Base-by-base conservation (phyloP, 1,140 invertebrate genomes). In the Bilobella aurantiaca region DNA sequence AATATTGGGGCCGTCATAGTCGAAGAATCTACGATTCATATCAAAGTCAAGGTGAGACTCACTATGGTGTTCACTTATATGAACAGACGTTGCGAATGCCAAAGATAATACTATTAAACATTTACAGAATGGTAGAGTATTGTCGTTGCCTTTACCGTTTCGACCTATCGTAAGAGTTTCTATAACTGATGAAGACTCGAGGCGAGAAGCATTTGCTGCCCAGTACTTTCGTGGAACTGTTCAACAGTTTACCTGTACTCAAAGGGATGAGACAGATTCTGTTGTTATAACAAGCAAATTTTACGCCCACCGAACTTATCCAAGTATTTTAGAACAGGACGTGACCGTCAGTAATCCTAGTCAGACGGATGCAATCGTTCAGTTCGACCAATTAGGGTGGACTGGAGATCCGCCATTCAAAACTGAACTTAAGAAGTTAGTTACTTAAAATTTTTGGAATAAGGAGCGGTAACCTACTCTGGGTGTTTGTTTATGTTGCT, bases 241-340 rank as follows among this genome's bases (percentile, higher is more conserved):
- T 21, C 80, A 87, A 66, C 82, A 82, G 70, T 85, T 86, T 53
- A 73, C 77, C 58, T 78, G 76, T 66, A 74, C 77, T 49, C 67
- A 69, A 56, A 42, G 65, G 23, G 63, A 58, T 78, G 83, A 82
- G 63, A 77, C 77, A 60, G 80, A 82, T 31, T 86, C 85, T 58
- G 79, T 89, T 67, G 82, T 84, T 67, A 80, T 87, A 12, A 81
- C 81, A 2, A 86, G 85, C 72, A 81, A 85, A 59, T 84, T 87
- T 74, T 93, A 90, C 77, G 88, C 89, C 12, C 90, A 92, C 74
- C 81, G 89, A 69, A 83, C 83, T 3, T 81, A 88, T 30, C 87
- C 89, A 25, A 84, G 84, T 46, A 76, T 93, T 56, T 82, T 93
- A 63, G 84, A 91, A 27, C 90, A 93, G 77, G 85, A 90, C 74